Conservation (phyloP, 2,888 invertebrate genomes). For the Acrobasis suavella region DNA sequence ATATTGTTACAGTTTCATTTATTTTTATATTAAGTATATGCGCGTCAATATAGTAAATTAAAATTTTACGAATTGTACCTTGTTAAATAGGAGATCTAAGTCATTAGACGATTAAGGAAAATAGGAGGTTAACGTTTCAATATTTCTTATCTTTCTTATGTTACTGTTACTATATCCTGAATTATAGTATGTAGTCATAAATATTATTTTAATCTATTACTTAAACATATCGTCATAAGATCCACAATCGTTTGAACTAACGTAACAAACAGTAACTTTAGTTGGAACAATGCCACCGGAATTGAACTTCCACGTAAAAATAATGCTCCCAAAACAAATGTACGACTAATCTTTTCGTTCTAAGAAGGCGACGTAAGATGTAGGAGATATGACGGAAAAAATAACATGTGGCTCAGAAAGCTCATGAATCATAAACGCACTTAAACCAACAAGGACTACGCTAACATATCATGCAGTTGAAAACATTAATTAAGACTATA, state of each 20-base stretch:
- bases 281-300: constrained; percentile 26
- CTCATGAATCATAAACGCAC: constrained; percentile 56
- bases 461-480: constrained; percentile 55
- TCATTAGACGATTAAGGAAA: too few relatives aligned
- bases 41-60: too few relatives aligned
- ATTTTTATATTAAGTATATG: too few relatives aligned
- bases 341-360: constrained; percentile 17
- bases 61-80: too few relatives aligned
- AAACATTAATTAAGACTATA: constrained; percentile 79
- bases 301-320: constrained; percentile 28
- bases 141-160: not conserved
- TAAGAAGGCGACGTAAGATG: constrained; percentile 22
- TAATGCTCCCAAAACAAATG: constrained; percentile 21
- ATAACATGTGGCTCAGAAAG: constrained; percentile 33
- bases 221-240: not conserved
- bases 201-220: not conserved
- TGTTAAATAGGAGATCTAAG: too few relatives aligned
- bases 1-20: too few relatives aligned
- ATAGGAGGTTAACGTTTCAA: not conserved
- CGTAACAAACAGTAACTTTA: not conserved
- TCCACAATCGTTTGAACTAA: not conserved
- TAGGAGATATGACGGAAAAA: constrained; percentile 19
- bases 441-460: constrained; percentile 51
- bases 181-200: too few relatives aligned
- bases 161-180: too few relatives aligned